Base-by-base conservation (phyloP, 2,888 invertebrate genomes). In the Campoplex nolae region DNA sequence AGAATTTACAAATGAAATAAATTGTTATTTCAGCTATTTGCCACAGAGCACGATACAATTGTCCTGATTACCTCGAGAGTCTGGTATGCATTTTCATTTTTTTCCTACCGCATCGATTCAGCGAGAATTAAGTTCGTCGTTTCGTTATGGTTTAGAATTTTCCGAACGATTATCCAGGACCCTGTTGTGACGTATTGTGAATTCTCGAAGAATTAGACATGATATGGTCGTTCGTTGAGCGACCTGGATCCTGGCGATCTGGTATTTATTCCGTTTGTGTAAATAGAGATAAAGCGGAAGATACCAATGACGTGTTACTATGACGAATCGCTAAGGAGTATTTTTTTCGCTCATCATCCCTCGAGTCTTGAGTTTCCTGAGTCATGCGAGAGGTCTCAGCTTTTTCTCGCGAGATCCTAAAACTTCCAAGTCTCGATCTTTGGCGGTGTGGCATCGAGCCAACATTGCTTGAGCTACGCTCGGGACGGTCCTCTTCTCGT, bases 391-490 rank as follows among this genome's bases (percentile, higher is more conserved):
- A 42, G 38, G 79, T 73, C 80, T 79, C 78, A 83, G 73, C 78
- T 76, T 51, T 78, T 84, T 89, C 86, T 87, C 65, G 58, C 65
- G 58, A 85, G 83, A 86, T 85, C 84, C 83, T 87, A 74, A 88
- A 83, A 88, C 88, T 87, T 89, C 89, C 89, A 67, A 77, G 74
- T 65, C 68, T 16, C 58, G 68, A 38, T 76, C 58, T 90, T 62
- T 88, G 89, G 90, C 89, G 23, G 56, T 42, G 87, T 92, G 93
- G 93, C 93, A 89, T 85, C 67, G 85, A 88, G 92, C 93, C 92
- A 92, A 91, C 90, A 89, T 92, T 89, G 91, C 91, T 93, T 88
- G 86, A 86, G 74, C 86, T 67, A 38, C 58, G 83, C 70, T 76
- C 73, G 73, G 51, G 23, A 77, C 77, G 83, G 51, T 56, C 67